Evolutionary conservation across 2,797 vertebrate genomes (phyloP).

Genomic region (Gymnoscopelus microlampas): DNA sequence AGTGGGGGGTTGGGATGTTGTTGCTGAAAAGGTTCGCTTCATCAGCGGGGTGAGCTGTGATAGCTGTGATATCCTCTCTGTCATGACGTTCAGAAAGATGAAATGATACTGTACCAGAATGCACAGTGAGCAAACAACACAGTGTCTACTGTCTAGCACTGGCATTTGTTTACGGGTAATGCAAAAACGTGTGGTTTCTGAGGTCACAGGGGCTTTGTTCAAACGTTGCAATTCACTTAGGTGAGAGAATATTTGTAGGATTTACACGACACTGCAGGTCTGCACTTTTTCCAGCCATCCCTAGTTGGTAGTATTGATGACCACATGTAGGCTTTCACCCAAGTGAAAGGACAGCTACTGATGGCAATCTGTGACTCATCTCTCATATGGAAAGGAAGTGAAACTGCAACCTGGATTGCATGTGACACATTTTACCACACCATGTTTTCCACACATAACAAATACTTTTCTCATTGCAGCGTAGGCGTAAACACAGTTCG

Average conservation of each 20-base stretch:
- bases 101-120: neutral
- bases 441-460: constrained; percentile 58
- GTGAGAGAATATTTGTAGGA: constrained; percentile 22
- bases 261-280: constrained; percentile 34
- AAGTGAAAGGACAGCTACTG: constrained; percentile 23
- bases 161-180: constrained; percentile 34
- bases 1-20: too few relatives aligned
- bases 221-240: constrained; percentile 18
- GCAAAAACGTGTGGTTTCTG: constrained; percentile 57
- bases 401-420: constrained; percentile 68
- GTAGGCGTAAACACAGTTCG: too few relatives aligned
- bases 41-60: too few relatives aligned
- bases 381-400: constrained; percentile 55
- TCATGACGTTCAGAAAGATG: neutral
- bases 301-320: constrained; percentile 33
- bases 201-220: constrained; percentile 26
- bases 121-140: constrained; percentile 44
- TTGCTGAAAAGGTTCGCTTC: too few relatives aligned
- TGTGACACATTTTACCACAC: constrained; percentile 54
- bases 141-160: neutral
- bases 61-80: too few relatives aligned
- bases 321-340: constrained; percentile 14
- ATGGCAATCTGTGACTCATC: constrained; percentile 58
- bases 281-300: constrained; percentile 13
- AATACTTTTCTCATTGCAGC: constrained; percentile 3